Percentiles rank a stretch among this genome's conserved stretches.
These are phyloP conservation scores for Mythimna impura DNA, from an alignment of 2,888 invertebrate species.

Conservation along the genomic window DNA sequence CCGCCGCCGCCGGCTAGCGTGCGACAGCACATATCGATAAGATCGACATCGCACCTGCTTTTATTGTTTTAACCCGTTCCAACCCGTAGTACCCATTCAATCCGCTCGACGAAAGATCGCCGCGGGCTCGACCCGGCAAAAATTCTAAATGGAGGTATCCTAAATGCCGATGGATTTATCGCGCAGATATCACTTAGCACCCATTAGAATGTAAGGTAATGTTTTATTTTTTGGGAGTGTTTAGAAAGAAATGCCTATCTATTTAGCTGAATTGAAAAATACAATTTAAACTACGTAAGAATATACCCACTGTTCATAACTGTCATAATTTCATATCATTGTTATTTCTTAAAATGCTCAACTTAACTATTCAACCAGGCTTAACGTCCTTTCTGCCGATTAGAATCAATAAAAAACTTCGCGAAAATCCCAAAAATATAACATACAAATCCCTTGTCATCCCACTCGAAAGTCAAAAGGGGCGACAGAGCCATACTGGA, in stretches of 20 bases:
- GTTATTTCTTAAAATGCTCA: neutral
- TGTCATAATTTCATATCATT: neutral
- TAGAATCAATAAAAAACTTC: slow-evolving; percentile 22
- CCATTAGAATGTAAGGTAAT: slow-evolving; percentile 51
- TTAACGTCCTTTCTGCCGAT: neutral
- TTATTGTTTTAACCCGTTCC: slow-evolving; percentile 81
- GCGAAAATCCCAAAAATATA: slow-evolving; percentile 47
- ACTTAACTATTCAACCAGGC: neutral
- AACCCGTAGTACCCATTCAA: slow-evolving; percentile 66
- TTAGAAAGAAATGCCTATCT: neutral
- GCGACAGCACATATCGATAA: slow-evolving; percentile 86
- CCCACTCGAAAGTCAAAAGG: slow-evolving; percentile 76
- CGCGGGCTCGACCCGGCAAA: slow-evolving; percentile 66
- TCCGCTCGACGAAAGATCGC: slow-evolving; percentile 70
- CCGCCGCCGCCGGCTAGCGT: slow-evolving; percentile 76
- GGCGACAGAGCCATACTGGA: slow-evolving; percentile 81
- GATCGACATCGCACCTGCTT: slow-evolving; percentile 78
- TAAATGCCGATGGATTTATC: slow-evolving; percentile 65
- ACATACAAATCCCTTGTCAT: slow-evolving; percentile 66
- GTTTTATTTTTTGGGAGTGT: slow-evolving; percentile 17
- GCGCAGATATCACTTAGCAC: slow-evolving; percentile 61
- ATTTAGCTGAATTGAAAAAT: neutral
- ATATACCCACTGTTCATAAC: too few species aligned
- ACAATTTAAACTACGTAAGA: neutral
- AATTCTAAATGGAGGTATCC: slow-evolving; percentile 79